Conservation (phyloP, 2,113 vertebrate genomes). For the Oophaga pumilio region DNA sequence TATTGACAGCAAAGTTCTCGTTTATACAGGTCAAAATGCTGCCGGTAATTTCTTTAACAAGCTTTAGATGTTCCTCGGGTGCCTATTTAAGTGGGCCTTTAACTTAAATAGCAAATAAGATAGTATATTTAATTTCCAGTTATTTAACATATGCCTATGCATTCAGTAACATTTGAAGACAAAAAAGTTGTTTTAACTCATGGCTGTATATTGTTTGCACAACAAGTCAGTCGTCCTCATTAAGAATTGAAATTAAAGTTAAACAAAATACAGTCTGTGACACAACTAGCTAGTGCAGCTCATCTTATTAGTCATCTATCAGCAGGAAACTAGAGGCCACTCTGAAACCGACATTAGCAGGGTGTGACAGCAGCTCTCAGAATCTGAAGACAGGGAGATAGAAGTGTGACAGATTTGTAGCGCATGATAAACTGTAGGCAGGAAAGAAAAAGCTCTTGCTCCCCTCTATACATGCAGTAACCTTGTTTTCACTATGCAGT, state of each 20-base stretch:
- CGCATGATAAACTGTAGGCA: not conserved
- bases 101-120: not conserved
- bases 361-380: slow-evolving; percentile 35
- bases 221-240: not conserved
- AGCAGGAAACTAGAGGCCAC: slow-evolving; percentile 24
- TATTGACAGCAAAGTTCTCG: too few species aligned
- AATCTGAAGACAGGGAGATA: slow-evolving; percentile 13
- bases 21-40: too few species aligned
- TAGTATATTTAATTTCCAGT: not conserved
- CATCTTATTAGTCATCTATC: slow-evolving; percentile 37
- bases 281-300: not conserved
- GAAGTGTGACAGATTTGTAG: not conserved
- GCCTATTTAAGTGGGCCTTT: not conserved
- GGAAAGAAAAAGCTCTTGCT: not conserved
- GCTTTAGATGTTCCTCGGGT: too few species aligned
- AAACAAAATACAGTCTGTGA: not conserved
- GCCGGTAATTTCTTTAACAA: too few species aligned
- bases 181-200: too few species aligned
- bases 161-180: not conserved
- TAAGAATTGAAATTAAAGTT: not conserved
- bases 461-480: not conserved
- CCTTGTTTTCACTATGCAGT: not conserved
- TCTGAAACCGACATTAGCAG: slow-evolving; percentile 38
- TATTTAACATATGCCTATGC: not conserved
- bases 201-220: not conserved